Evolutionary conservation across 2,888 invertebrate species (phyloP), one percentile per base, ranked within the genome.

Genomic region (Drosophila yooni): DNA sequence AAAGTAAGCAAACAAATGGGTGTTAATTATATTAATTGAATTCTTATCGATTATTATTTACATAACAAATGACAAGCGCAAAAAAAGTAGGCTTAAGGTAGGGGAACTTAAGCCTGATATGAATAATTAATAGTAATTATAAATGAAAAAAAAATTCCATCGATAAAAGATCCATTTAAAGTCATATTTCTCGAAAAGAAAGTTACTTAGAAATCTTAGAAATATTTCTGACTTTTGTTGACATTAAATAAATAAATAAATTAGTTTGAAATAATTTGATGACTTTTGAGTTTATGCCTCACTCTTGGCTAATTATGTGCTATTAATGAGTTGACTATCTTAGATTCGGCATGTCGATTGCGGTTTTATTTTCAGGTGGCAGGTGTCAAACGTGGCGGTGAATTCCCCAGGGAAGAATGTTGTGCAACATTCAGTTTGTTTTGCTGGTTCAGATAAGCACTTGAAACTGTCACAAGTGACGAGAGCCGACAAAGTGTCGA

Each of bases 401-500:
- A 83, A 83, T 86, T 82, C 81, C 11, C 10, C 56, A 31, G 13
- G 40, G 36, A 52, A 29, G 62, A 33, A 51, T 52, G 40, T 82
- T 80, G 70, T 79, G 73, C 83, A 85, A 85, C 66, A 43, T 57
- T 66, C 57, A 8, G 34, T 38, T 59, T 11, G n/a, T n/a, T 21
- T 21, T 43, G 15, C 21, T 71, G 36, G 29, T 58, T 61, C 48
- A 82, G 81, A 87, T 84, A 88, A 88, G 65, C 74, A 56, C 62
- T 43, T 59, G 56, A 62, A 34, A 46, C 52, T 68, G 76, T 56
- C 76, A 69, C 48, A 74, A 72, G 69, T 58, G 64, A 70, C 68
- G 40, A 51, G 53, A 51, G 53, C 53, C 68, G 34, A 18, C 33
- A 34, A 29, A 25, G 27, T 57, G 61, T 46, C 43, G 38, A 59